Conservation (phyloP, 2,113 vertebrate genomes). For the Chrysochloris asiatica region DNA sequence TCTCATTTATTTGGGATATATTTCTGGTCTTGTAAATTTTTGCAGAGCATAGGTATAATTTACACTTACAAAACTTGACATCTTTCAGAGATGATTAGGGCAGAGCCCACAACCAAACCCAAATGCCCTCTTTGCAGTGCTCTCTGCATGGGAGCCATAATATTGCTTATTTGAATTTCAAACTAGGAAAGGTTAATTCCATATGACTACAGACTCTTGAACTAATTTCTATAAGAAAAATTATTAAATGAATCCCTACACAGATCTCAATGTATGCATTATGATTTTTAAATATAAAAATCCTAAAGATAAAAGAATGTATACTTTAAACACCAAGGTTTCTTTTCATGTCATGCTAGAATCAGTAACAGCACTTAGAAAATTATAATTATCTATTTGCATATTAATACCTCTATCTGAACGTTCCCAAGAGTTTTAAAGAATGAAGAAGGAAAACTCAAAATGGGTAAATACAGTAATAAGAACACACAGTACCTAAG, state of each 20-base stretch:
- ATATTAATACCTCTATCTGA: background rate
- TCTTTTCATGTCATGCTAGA: constrained; percentile 7
- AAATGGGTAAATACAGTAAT: constrained; percentile 55
- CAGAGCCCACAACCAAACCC: background rate
- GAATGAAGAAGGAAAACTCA: background rate
- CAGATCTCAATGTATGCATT: background rate
- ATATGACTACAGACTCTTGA: background rate
- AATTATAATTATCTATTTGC: constrained; percentile 32
- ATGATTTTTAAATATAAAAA: constrained; percentile 12
- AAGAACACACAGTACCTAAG: constrained; percentile 33
- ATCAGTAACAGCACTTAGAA: background rate
- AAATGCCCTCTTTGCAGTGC: background rate
- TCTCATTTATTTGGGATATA: accelerated
- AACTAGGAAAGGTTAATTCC: background rate
- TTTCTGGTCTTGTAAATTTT: background rate
- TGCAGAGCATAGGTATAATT: background rate
- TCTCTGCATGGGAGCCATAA: background rate
- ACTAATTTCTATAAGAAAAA: constrained; percentile 4
- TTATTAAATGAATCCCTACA: constrained; percentile 24
- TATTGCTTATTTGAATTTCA: constrained; percentile 32
- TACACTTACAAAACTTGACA: background rate
- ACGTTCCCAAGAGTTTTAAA: constrained; percentile 10
- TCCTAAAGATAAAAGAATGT: background rate
- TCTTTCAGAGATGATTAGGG: background rate
- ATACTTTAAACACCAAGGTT: background rate